Evolutionary conservation across 2,113 vertebrate species (phyloP).

Genomic region (Oriolus oriolus): DNA sequence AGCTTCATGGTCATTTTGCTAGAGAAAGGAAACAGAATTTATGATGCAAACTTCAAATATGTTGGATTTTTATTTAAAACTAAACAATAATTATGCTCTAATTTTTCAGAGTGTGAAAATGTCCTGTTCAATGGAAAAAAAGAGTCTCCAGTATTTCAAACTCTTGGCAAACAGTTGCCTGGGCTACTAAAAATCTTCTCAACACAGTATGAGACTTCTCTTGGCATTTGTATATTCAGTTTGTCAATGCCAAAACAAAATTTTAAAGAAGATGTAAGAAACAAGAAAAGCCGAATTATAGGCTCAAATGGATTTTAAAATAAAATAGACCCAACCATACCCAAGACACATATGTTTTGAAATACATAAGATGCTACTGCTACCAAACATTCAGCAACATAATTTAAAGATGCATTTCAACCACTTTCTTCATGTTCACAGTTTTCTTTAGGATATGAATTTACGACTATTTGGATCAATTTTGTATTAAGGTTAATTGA

Average conservation of each 20-base stretch:
- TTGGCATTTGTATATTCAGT: background rate
- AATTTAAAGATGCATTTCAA: background rate
- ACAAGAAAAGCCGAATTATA: background rate
- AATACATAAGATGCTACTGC: background rate
- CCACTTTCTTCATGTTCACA: background rate
- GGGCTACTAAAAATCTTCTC: background rate
- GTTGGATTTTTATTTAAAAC: background rate
- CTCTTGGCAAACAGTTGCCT: background rate
- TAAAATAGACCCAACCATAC: background rate
- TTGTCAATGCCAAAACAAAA: background rate
- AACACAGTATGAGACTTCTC: background rate
- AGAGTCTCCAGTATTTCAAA: background rate
- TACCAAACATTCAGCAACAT: background rate
- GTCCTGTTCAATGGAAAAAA: background rate
- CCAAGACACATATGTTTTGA: background rate
- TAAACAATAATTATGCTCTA: background rate
- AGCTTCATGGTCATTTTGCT: background rate
- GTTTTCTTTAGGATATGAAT: background rate
- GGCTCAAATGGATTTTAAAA: background rate
- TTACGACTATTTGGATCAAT: background rate
- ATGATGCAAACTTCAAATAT: background rate
- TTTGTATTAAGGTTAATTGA: background rate
- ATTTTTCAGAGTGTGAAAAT: background rate
- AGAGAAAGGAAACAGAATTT: background rate
- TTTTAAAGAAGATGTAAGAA: background rate